Percentiles rank a stretch among this genome's conserved stretches.
These are phyloP conservation scores for Gila robusta DNA, from an alignment of 2,797 vertebrate genomes.

Conservation along the genomic window DNA sequence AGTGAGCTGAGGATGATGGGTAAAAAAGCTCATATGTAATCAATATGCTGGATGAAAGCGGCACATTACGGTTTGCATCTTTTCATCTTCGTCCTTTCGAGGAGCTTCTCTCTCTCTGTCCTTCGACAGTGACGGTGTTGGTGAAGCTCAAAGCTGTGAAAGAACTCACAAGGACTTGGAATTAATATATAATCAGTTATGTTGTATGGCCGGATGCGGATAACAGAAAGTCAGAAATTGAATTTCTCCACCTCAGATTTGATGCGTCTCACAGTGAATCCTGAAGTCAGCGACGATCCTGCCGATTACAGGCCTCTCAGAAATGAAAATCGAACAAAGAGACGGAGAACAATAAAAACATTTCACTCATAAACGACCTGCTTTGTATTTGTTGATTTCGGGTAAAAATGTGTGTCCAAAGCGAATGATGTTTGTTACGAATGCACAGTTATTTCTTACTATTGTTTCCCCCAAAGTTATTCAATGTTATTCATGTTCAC, in stretches of 20 bases:
- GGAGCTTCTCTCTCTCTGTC: slow-evolving; percentile 2
- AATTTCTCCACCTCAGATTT: slow-evolving; percentile 39
- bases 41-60: slow-evolving; percentile 79
- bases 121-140: slow-evolving; percentile 14
- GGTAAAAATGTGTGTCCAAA: slow-evolving; percentile 16
- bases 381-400: slow-evolving; percentile 19
- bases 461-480: background rate
- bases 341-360: slow-evolving; percentile 23
- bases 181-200: slow-evolving; percentile 25
- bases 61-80: slow-evolving; percentile 52
- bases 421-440: slow-evolving; percentile 2
- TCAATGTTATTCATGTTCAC: slow-evolving; percentile 7
- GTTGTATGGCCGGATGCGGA: background rate
- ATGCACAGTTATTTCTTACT: slow-evolving; percentile 10
- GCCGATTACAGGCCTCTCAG: slow-evolving; percentile 45
- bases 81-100: slow-evolving; percentile 49
- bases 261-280: slow-evolving; percentile 33
- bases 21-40: slow-evolving; percentile 73
- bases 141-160: slow-evolving; percentile 35
- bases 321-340: slow-evolving; percentile 26
- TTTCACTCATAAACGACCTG: slow-evolving; percentile 12
- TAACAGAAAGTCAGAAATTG: slow-evolving; percentile 40
- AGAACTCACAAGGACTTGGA: slow-evolving; percentile 30
- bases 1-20: slow-evolving; percentile 41
- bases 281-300: slow-evolving; percentile 41